Evolutionary conservation across 2,888 invertebrate species (phyloP).

Genomic region (Nebria brevicollis): DNA sequence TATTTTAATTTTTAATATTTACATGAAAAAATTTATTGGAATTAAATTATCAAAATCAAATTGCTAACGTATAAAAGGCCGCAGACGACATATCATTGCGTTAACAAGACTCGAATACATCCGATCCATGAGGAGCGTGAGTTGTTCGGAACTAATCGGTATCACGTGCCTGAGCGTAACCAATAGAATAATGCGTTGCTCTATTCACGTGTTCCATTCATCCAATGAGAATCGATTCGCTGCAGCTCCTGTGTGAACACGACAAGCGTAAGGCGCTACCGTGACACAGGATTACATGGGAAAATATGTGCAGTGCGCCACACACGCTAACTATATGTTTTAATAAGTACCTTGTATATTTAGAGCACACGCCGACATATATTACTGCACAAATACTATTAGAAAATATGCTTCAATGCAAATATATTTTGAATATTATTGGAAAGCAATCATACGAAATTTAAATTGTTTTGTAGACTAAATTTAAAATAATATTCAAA

Average conservation of each 20-base stretch:
- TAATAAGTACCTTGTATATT: constrained; percentile 52
- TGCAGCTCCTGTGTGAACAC: constrained; percentile 59
- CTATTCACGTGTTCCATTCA: constrained; percentile 54
- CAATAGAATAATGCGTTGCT: constrained; percentile 63
- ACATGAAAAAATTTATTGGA: background rate
- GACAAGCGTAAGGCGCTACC: constrained; percentile 58
- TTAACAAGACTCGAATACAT: constrained; percentile 26
- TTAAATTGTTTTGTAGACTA: background rate
- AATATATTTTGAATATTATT: background rate
- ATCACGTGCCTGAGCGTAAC: constrained; percentile 71
- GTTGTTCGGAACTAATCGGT: constrained; percentile 56
- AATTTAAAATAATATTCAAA: background rate
- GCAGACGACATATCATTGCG: background rate
- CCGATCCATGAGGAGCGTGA: constrained; percentile 8
- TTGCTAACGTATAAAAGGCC: background rate
- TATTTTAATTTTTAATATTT: too few relatives aligned
- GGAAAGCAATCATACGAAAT: background rate
- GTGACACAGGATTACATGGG: constrained; percentile 62
- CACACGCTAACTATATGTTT: constrained; percentile 32
- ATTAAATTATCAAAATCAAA: background rate
- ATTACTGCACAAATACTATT: constrained; percentile 10
- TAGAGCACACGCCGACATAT: background rate
- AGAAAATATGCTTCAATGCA: constrained; percentile 34
- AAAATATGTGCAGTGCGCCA: constrained; percentile 49
- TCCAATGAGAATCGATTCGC: constrained; percentile 59